Conservation (phyloP, 2,888 invertebrate species). For the Mycalesis mineus region DNA sequence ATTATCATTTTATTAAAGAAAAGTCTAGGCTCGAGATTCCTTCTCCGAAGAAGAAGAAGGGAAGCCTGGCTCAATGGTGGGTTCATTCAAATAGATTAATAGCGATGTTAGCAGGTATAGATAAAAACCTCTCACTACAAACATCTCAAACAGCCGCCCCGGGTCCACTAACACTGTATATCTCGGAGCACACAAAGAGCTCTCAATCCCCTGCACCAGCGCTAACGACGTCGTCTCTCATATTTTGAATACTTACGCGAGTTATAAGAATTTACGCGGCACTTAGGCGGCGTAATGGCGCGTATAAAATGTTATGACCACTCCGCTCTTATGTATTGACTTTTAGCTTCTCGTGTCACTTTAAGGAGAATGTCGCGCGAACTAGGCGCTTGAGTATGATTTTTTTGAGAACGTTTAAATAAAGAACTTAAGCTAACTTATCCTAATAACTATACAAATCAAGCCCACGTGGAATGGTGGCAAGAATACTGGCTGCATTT, state of each 20-base stretch:
- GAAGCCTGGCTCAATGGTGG: too few relatives aligned
- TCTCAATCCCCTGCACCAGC: slow-evolving; percentile 38
- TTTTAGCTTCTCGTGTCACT: slow-evolving; percentile 47
- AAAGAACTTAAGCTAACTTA: too few relatives aligned
- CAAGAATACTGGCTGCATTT: too few relatives aligned
- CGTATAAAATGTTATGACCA: slow-evolving; percentile 74
- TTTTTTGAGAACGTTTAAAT: too few relatives aligned
- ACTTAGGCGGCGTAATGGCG: slow-evolving; percentile 68
- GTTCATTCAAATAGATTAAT: too few relatives aligned
- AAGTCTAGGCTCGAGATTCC: too few relatives aligned
- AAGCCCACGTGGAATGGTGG: too few relatives aligned
- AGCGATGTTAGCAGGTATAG: too few relatives aligned
- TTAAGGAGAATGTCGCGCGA: slow-evolving; percentile 19
- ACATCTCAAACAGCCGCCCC: not conserved
- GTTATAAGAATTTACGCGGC: slow-evolving; percentile 78
- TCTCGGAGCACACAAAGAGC: slow-evolving; percentile 10
- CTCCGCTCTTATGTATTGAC: slow-evolving; percentile 72
- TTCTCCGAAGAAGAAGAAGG: too few relatives aligned
- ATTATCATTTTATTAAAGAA: too few relatives aligned
- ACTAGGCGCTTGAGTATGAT: too few relatives aligned
- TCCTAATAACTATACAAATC: too few relatives aligned
- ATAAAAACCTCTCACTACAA: not conserved
- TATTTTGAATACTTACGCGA: slow-evolving; percentile 73
- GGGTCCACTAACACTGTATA: not conserved
- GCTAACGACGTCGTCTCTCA: slow-evolving; percentile 60